phyloP scores from a whole-genome alignment of 1,140 invertebrate species.

The Periplaneta americana region DNA sequence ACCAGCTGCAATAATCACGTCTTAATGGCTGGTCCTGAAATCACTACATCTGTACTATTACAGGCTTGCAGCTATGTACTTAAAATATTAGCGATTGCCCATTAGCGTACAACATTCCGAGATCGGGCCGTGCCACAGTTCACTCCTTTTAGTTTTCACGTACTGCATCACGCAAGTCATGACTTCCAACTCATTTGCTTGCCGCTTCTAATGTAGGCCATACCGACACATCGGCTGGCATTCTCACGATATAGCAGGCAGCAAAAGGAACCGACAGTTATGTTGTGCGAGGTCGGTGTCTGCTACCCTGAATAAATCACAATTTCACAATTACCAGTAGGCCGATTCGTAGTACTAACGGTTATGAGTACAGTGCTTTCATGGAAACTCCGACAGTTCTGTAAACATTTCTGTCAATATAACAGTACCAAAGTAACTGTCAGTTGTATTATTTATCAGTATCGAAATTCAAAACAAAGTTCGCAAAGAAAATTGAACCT shows the following conservation, averaged over 20 bases:
- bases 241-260: not conserved
- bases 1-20: too few relatives aligned
- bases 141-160: not conserved
- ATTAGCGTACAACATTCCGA: not conserved
- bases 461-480: too few relatives aligned
- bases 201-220: not conserved
- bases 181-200: not conserved
- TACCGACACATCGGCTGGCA: not conserved
- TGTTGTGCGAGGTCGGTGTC: not conserved
- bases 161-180: not conserved
- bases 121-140: too few relatives aligned
- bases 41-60: too few relatives aligned
- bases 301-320: not conserved
- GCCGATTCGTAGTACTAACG: too few relatives aligned
- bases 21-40: too few relatives aligned
- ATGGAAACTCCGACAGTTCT: too few relatives aligned
- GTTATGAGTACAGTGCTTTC: too few relatives aligned
- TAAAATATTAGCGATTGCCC: not conserved
- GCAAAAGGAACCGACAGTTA: not conserved
- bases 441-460: too few relatives aligned
- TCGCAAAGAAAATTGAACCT: too few relatives aligned
- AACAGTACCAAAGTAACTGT: too few relatives aligned
- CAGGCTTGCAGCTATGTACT: not conserved
- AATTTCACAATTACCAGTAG: not conserved
- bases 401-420: too few relatives aligned